Evolutionary conservation across 2,797 vertebrate genomes (phyloP), one percentile per base, ranked within the genome.

Genomic region (Rhinatrema bivittatum): DNA sequence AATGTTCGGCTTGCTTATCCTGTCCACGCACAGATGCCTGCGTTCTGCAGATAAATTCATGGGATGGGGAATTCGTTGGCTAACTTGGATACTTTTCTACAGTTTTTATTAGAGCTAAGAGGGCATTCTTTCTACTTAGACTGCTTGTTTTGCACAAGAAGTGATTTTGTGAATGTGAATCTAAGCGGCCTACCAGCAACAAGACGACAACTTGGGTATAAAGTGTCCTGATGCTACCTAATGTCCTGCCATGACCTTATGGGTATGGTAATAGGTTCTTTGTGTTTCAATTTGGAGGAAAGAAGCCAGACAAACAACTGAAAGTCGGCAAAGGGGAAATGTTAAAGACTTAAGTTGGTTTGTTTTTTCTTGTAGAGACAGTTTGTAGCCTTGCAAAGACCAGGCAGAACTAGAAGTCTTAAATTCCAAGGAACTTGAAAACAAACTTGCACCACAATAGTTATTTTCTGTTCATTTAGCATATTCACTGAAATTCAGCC

Each of bases 81-180:
- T 86, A 81, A 78, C 84, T 82, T 76, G 79, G 82, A 86, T 84
- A 69, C 59, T 82, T 90, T 91, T 73, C 68, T 84, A 79, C 69
- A 7, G 44, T 92, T 95, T 94, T 91, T 92, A 91, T 84, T 84
- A 88, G 87, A 93, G 90, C 88, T 76, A 60, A 68, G 85, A 91
- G 91, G 93, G 91, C 93, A 91, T 95, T 93, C 87, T 92, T 93
- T 91, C 85, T 93, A 89, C 84, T 66, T 79, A 89, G 90, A 96
- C 90, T 92, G 94, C 93, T 96, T 88, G 90, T 94, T 96, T 98
- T 98, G 94, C 94, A 98, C 94, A 97, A 90, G 88, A 94, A 88
- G 87, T 90, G 91, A 84, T 90, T 93, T 90, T 89, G 87, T 95
- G 92, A 96, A 96, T 97, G 93, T 94, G 91, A 94, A 90, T 78